phyloP scores from a whole-genome alignment of 2,888 invertebrate genomes.

The Phyllotreta striolata region DNA sequence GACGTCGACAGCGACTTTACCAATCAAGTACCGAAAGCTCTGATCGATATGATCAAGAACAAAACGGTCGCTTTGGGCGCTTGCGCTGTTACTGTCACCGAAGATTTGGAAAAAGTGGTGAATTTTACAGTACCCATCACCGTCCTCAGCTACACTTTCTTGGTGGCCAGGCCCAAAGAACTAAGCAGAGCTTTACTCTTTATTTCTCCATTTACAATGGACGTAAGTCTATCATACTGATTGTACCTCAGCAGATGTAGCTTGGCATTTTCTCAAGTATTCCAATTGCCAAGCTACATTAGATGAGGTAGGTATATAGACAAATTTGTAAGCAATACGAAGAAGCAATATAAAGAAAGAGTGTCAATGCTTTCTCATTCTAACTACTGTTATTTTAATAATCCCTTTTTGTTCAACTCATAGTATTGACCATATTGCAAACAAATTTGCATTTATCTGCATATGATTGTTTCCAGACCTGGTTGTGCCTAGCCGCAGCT shows the following conservation, averaged over 20 bases:
- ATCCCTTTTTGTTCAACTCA: too few species aligned
- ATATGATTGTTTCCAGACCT: constrained; percentile 76
- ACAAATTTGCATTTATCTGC: too few species aligned
- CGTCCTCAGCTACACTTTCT: constrained; percentile 79
- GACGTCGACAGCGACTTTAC: constrained; percentile 23
- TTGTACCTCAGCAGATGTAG: too few species aligned
- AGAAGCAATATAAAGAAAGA: too few species aligned
- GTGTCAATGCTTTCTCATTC: too few species aligned
- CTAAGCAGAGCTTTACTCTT: constrained; percentile 84
- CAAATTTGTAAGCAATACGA: too few species aligned
- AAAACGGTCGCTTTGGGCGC: constrained; percentile 68
- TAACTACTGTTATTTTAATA: too few species aligned
- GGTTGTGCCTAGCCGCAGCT: constrained; percentile 80
- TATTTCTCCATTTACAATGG: constrained; percentile 79
- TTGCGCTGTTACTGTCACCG: constrained; percentile 67
- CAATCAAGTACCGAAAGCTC: constrained; percentile 43
- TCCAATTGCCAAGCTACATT: too few species aligned
- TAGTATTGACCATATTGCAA: too few species aligned
- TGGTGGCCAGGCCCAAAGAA: constrained; percentile 80
- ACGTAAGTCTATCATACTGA: constrained; percentile 63
- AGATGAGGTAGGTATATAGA: too few species aligned
- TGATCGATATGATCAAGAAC: constrained; percentile 63
- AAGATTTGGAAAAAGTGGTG: constrained; percentile 64
- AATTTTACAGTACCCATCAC: constrained; percentile 84
- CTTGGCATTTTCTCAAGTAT: not conserved